A percentile compares a stretch with the other conserved stretches of the same genome.
Evolutionary conservation across 2,888 invertebrate genomes (phyloP).

Genomic region (Perizoma affinitatum): DNA sequence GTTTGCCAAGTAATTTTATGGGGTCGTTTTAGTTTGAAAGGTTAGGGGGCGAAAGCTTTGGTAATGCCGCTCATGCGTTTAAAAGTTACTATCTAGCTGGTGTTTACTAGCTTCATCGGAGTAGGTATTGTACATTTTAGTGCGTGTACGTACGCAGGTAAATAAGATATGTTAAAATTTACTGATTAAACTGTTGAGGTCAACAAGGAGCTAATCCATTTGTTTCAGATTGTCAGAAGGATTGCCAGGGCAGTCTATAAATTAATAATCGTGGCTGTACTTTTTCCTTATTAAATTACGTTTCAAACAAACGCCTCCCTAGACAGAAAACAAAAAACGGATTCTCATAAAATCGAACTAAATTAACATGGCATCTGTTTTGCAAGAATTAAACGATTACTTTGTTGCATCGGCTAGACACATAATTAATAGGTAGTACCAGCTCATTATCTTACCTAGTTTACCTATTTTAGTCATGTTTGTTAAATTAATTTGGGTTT

Average conservation of each 20-base stretch:
- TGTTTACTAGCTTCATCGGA: neutral
- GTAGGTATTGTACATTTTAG: neutral
- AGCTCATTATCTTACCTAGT: slow-evolving; percentile 5
- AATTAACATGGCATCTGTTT: slow-evolving; percentile 10
- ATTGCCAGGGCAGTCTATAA: too few relatives aligned
- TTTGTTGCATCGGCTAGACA: slow-evolving; percentile 1
- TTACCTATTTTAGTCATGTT: too few relatives aligned
- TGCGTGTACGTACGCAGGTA: neutral
- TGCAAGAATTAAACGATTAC: slow-evolving; percentile 6
- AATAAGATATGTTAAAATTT: neutral
- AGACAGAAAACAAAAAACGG: too few relatives aligned
- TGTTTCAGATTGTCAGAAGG: too few relatives aligned
- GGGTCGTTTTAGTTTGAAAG: slow-evolving; percentile 35
- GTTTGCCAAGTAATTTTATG: slow-evolving; percentile 46
- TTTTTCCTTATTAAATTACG: too few relatives aligned
- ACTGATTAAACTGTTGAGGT: neutral
- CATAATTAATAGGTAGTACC: neutral
- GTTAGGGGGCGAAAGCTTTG: neutral
- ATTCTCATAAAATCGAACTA: neutral
- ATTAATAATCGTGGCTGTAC: too few relatives aligned
- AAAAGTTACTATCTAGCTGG: too few relatives aligned
- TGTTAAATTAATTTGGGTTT: neutral
- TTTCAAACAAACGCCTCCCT: too few relatives aligned
- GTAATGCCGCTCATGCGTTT: neutral
- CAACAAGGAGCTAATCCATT: too few relatives aligned